Conservation (phyloP, 2,113 vertebrate species). For the Actenoides lindsayi region DNA sequence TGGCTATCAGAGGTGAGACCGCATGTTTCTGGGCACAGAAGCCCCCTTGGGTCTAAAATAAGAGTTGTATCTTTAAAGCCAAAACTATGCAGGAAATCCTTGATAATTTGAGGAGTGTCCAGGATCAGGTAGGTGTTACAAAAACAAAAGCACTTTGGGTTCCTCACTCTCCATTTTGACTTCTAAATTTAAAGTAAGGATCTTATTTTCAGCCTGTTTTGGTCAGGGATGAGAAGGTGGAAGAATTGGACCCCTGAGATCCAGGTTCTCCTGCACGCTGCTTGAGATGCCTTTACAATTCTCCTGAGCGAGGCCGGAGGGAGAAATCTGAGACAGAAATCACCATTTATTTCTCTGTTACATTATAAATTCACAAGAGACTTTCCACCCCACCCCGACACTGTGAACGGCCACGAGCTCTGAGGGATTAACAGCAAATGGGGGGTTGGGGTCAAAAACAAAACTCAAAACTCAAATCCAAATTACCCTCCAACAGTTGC, state of each 20-base stretch:
- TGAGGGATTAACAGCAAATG: neutral
- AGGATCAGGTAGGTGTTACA: neutral
- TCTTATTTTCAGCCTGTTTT: neutral
- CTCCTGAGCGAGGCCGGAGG: neutral
- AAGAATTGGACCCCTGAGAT: neutral
- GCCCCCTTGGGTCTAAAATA: neutral
- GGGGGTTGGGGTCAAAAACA: neutral
- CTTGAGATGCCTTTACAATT: neutral
- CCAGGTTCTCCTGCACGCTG: rapidly evolving
- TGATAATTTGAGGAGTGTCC: neutral
- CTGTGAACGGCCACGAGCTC: neutral
- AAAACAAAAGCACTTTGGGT: neutral
- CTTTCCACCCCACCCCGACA: rapidly evolving
- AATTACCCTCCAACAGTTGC: no score
- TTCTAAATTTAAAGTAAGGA: neutral
- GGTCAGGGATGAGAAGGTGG: neutral
- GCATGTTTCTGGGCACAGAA: neutral
- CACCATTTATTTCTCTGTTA: neutral
- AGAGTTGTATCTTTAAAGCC: neutral
- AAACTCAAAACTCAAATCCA: neutral
- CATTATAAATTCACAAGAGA: neutral
- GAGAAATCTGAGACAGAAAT: neutral
- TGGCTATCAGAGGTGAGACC: neutral
- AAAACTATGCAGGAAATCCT: neutral
- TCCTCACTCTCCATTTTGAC: neutral